Evolutionary conservation across 2,113 vertebrate species (phyloP).

Genomic region (Thalassoma bifasciatum): DNA sequence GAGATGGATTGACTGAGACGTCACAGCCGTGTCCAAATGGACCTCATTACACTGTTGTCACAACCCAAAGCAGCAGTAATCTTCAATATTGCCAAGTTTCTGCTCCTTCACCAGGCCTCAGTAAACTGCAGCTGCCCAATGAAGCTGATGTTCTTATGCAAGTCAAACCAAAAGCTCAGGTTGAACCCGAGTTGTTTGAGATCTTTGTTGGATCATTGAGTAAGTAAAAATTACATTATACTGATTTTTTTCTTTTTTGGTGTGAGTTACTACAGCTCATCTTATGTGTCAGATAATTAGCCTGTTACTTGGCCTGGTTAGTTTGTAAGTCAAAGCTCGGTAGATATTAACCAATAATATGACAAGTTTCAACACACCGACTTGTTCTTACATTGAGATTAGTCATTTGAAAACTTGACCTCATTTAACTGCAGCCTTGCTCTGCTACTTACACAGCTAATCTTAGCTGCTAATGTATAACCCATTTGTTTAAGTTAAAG

Average conservation of each 20-base stretch:
- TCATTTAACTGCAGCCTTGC: too few species aligned
- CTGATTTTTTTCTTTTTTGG: neutral
- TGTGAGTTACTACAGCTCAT: neutral
- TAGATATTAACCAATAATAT: too few species aligned
- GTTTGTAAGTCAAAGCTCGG: too few species aligned
- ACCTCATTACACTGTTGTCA: conserved; percentile 76
- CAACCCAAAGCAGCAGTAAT: conserved; percentile 41
- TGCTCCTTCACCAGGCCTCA: conserved; percentile 57
- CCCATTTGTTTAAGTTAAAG: too few species aligned
- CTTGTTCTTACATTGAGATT: too few species aligned
- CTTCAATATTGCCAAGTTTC: conserved; percentile 86
- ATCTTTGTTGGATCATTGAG: conserved; percentile 83
- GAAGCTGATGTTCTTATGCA: conserved; percentile 79
- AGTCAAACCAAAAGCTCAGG: conserved; percentile 70
- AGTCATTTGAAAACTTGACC: too few species aligned
- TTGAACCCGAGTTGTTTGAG: conserved; percentile 80
- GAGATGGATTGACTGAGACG: conserved; percentile 77
- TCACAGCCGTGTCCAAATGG: conserved; percentile 77
- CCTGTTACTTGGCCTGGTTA: too few species aligned
- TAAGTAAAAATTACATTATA: conserved; percentile 65
- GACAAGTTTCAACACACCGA: too few species aligned
- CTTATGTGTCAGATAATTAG: too few species aligned
- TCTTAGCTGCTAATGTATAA: too few species aligned
- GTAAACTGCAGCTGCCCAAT: conserved; percentile 81
- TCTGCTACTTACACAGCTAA: too few species aligned